These are phyloP conservation scores for Forpus xanthops DNA, from an alignment of 2,797 vertebrate genomes.

Conservation along the genomic window DNA sequence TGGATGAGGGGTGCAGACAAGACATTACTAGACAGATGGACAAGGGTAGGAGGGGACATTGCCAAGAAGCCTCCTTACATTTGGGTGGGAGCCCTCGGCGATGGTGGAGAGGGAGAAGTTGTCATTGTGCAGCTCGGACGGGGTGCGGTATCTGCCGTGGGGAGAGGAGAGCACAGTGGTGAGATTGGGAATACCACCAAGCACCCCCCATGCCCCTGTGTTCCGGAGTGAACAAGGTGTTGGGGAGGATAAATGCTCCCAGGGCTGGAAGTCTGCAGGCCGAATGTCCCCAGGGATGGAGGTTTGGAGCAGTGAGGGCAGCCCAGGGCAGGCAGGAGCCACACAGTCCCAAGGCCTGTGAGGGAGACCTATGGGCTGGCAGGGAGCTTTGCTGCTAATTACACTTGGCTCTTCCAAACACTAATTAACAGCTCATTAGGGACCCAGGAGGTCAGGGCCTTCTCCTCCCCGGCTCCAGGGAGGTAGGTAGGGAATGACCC, in stretches of 20 bases:
- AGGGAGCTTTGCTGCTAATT: neutral
- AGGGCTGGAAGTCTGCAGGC: accelerated
- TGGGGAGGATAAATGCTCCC: neutral
- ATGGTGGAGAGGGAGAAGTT: conserved; percentile 99
- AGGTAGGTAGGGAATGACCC: neutral
- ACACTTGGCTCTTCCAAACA: conserved; percentile 6
- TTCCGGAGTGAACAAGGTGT: accelerated
- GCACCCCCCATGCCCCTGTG: accelerated
- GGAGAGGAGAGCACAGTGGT: neutral
- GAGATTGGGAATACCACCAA: neutral
- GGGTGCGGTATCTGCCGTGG: conserved; percentile 91
- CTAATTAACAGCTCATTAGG: conserved; percentile 55
- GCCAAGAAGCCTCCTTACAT: conserved; percentile 92
- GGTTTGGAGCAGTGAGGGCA: neutral
- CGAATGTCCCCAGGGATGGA: neutral
- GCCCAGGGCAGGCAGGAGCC: neutral
- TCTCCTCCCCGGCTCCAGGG: neutral
- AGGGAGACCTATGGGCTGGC: neutral
- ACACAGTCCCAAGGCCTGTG: neutral
- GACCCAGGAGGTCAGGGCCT: neutral
- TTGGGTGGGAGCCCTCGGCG: conserved; percentile 98
- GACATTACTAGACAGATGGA: neutral
- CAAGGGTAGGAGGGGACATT: conserved; percentile 52
- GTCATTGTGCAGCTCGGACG: conserved; percentile 98
- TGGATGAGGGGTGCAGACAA: accelerated